A percentile compares a stretch with the other conserved stretches of the same genome.
Conservation (phyloP, 1,140 invertebrate species). For the Zaprionus vittiger region DNA sequence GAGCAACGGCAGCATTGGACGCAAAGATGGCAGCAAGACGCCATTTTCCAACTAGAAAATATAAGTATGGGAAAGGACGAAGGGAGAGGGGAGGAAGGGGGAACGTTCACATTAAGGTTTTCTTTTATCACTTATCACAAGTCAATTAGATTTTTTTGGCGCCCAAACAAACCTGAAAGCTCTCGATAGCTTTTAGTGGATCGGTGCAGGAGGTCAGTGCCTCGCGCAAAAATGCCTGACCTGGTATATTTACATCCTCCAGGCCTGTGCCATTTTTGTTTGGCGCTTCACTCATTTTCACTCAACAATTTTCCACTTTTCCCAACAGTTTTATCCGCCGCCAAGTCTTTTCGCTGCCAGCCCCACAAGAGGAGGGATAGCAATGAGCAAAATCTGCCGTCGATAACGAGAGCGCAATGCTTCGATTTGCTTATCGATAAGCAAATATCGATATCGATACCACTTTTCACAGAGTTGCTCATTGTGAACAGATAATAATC, state of each 20-base stretch:
- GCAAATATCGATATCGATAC: neutral
- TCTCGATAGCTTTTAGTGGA: conserved; percentile 97
- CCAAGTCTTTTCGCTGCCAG: neutral
- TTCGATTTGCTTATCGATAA: neutral
- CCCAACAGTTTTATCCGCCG: neutral
- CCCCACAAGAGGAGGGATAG: conserved; percentile 10
- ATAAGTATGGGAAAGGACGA: neutral
- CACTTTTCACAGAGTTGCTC: neutral
- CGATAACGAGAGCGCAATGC: conserved; percentile 4
- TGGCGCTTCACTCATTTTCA: conserved; percentile 67
- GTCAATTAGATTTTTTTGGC: conserved; percentile 41
- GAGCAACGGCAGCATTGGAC: conserved; percentile 96
- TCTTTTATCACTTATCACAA: conserved; percentile 5
- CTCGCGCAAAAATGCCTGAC: conserved; percentile 94
- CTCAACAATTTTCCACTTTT: conserved; percentile 28
- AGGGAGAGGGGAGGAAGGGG: neutral
- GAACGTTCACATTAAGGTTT: neutral
- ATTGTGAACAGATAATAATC: neutral
- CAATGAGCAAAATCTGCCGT: conserved; percentile 4
- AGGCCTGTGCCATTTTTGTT: conserved; percentile 86
- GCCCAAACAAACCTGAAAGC: conserved; percentile 92
- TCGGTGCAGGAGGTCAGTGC: conserved; percentile 97
- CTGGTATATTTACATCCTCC: conserved; percentile 96
- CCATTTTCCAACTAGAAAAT: conserved; percentile 92
- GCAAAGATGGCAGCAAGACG: conserved; percentile 95